phyloP scores from a whole-genome alignment of 2,797 vertebrate species.

The Micromesistius poutassou region DNA sequence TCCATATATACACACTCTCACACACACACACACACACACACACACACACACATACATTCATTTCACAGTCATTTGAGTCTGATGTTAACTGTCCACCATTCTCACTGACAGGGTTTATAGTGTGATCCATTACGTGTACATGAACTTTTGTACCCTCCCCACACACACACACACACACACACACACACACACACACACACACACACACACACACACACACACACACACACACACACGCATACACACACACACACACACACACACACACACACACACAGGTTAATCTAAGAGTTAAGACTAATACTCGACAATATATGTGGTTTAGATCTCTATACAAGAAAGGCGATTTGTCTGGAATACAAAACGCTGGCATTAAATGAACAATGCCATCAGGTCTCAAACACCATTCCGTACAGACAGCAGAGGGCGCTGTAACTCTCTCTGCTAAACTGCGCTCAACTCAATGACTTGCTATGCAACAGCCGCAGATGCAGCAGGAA shows the following conservation, averaged over 20 bases:
- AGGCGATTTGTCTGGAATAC: background rate
- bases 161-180: background rate
- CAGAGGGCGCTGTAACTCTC: conserved; percentile 65
- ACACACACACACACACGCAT: background rate
- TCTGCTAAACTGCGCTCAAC: conserved; percentile 31
- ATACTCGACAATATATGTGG: background rate
- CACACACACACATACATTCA: background rate
- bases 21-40: background rate
- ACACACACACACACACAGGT: background rate
- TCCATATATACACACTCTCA: background rate
- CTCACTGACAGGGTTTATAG: background rate
- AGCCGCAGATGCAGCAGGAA: background rate
- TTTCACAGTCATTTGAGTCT: background rate
- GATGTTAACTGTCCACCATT: background rate
- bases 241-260: too few relatives aligned
- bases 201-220: too few relatives aligned
- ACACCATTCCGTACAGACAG: conserved; percentile 39
- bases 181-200: background rate
- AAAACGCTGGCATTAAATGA: background rate
- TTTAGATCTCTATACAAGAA: background rate
- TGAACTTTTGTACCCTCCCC: background rate
- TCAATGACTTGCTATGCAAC: background rate
- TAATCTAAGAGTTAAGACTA: background rate
- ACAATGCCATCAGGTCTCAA: background rate
- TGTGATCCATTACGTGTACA: background rate